phyloP scores from a whole-genome alignment of 2,113 vertebrate species.

The Calidris pygmaea region DNA sequence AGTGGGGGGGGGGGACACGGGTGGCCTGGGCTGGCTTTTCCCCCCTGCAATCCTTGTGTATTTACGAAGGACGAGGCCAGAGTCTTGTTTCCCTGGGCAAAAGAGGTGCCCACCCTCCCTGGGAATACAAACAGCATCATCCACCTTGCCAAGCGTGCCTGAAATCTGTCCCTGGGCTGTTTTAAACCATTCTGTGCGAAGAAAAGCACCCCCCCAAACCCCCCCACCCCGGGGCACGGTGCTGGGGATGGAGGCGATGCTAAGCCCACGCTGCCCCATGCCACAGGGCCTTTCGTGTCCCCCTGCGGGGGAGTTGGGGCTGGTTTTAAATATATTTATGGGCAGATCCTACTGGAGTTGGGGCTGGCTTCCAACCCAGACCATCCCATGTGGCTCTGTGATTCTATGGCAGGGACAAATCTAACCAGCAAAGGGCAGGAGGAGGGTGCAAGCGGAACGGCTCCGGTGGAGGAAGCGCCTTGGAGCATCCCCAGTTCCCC shows the following conservation, averaged over 20 bases:
- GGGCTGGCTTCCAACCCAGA: background rate
- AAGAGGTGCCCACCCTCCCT: background rate
- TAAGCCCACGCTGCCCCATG: fast-evolving
- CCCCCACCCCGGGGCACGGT: fast-evolving
- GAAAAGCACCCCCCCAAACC: background rate
- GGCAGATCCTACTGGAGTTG: background rate
- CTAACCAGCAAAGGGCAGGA: fast-evolving
- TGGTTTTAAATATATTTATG: background rate
- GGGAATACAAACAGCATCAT: background rate
- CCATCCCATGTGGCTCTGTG: background rate
- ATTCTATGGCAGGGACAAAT: background rate
- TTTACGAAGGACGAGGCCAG: background rate
- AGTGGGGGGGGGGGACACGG: fast-evolving
- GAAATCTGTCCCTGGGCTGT: background rate
- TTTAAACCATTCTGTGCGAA: background rate
- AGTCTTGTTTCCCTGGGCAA: background rate
- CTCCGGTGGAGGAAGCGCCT: fast-evolving
- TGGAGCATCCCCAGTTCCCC: background rate
- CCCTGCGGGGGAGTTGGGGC: too few relatives aligned
- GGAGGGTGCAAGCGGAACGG: fast-evolving
- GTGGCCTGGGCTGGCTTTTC: background rate
- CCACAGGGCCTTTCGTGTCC: fast-evolving
- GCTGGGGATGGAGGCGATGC: background rate
- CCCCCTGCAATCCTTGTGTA: background rate
- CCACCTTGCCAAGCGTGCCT: background rate